Evolutionary conservation across 2,113 vertebrate genomes (phyloP).

Genomic region (Ptychochromis oligacanthus): DNA sequence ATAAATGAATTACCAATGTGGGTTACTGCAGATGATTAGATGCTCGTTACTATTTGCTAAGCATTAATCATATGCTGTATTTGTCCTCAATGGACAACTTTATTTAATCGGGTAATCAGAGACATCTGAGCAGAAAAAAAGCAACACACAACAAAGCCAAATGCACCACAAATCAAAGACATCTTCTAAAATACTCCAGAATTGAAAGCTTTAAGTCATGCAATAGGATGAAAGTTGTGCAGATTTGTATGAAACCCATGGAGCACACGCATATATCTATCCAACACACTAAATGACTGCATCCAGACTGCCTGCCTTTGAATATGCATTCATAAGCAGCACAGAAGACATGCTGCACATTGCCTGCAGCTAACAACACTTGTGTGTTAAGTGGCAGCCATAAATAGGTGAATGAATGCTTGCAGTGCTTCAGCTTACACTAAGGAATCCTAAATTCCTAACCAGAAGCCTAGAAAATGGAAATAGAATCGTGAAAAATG

Average conservation of each 20-base stretch:
- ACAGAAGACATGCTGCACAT: neutral
- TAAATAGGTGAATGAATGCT: neutral
- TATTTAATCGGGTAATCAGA: too few species aligned
- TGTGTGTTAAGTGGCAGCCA: neutral
- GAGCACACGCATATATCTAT: neutral
- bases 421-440: neutral
- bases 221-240: neutral
- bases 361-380: neutral
- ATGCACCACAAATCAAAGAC: neutral
- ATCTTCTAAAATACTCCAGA: too few species aligned
- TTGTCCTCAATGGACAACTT: neutral
- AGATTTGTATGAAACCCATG: fast-evolving
- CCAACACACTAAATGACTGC: neutral
- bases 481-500: neutral
- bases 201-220: neutral
- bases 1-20: neutral
- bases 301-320: neutral
- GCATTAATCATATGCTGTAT: neutral
- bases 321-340: neutral
- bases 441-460: neutral
- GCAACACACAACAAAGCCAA: neutral
- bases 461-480: neutral
- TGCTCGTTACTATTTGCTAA: neutral
- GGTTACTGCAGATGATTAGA: neutral
- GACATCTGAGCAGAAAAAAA: neutral